A percentile compares a stretch with the other conserved stretches of the same genome.
These are phyloP conservation scores for Odocoileus hemionus DNA, from an alignment of 2,113 vertebrate species.

Conservation along the genomic window DNA sequence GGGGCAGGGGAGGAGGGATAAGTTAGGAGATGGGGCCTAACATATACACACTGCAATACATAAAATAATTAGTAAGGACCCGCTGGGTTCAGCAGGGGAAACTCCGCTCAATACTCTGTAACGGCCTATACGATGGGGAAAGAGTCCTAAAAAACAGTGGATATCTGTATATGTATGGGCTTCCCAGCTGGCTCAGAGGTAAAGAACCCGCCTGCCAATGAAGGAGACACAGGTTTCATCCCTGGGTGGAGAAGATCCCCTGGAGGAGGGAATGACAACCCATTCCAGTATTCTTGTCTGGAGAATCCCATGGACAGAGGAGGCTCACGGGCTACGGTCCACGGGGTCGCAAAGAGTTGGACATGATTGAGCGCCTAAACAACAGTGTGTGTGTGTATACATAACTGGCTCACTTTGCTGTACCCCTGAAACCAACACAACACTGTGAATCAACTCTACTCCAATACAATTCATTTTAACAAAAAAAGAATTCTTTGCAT, in stretches of 20 bases:
- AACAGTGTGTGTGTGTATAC: fast-evolving
- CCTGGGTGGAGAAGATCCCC: not conserved
- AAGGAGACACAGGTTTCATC: not conserved
- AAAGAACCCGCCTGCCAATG: not conserved
- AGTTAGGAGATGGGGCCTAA: not conserved
- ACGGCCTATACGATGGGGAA: not conserved
- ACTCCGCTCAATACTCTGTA: not conserved
- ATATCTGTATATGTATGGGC: not conserved
- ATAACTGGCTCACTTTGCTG: not conserved
- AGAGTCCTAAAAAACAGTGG: not conserved
- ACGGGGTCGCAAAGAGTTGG: not conserved
- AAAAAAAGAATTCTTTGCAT: not conserved
- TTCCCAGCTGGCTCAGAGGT: not conserved
- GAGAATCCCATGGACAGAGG: not conserved
- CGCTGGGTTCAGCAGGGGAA: not conserved
- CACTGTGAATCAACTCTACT: not conserved
- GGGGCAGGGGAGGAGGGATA: not conserved
- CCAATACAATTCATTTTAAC: fast-evolving
- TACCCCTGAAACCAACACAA: not conserved
- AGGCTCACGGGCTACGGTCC: not conserved
- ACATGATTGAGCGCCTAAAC: fast-evolving
- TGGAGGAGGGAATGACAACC: not conserved
- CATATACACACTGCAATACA: not conserved
- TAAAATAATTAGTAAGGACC: too few relatives aligned
- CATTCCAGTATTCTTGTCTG: not conserved